Evolutionary conservation across 2,113 vertebrate species (phyloP), one percentile per base, ranked within the genome.

Genomic region (Spizaetus ornatus): DNA sequence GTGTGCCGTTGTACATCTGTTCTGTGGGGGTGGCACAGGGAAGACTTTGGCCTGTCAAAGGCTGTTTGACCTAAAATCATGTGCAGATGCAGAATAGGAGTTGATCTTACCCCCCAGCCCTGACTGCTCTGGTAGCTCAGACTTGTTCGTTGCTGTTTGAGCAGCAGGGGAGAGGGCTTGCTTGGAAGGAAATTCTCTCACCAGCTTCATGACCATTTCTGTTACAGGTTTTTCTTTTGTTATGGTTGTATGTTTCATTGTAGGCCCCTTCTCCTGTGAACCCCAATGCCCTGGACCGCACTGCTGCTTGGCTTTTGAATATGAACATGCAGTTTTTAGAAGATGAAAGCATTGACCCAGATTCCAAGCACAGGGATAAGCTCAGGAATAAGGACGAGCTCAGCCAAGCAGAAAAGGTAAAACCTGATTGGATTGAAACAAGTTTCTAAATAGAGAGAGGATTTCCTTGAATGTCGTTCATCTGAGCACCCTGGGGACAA

Each of bases 291-390:
- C 97, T 99, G 99, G 99, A 99, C 98, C 99, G 99, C 98, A 99
- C 99, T 80, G 99, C 99, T 86, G 99, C 99, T 97, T 99, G 99
- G 99, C 99, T 99, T 94, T 99, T 99, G 99, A 99, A 99, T 98
- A 99, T 99, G 99, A 99, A 99, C 98, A 98, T 99, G 98, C 99
- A 99, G 98, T 99, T 99, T 98, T 99, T 99, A 99, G 99, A 99
- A 99, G 99, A 99, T 98, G 99, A 99, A 98, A 98, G 98, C 97
- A 98, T 98, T 98, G 99, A 99, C 98, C 97, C 99, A 96, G 99
- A 99, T 95, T 98, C 98, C 98, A 99, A 99, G 96, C 98, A 98
- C 98, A 98, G 98, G 98, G 98, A 99, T 97, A 98, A 98, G 98
- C 98, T 98, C 98, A 99, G 99, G 98, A 99, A 98, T 99, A 99